These are phyloP conservation scores for Eunapius fragilis DNA, from an alignment of 37 sponge, comb jelly and placozoan genomes.

Conservation along the genomic window DNA sequence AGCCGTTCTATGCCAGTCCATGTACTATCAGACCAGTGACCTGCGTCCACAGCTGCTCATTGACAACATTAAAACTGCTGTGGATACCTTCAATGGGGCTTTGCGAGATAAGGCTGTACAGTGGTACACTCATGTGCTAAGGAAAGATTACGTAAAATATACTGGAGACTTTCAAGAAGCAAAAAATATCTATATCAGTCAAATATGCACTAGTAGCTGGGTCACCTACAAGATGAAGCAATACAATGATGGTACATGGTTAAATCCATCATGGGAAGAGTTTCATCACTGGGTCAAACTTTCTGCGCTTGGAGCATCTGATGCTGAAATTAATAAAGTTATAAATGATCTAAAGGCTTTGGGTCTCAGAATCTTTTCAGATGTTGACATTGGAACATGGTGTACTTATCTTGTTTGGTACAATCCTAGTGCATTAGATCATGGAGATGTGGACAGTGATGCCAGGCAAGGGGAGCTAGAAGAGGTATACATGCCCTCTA, in stretches of 20 bases:
- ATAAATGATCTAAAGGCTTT: neutral
- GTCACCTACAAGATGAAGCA: neutral
- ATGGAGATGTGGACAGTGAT: neutral
- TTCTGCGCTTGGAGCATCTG: neutral
- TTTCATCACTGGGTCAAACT: conserved; percentile 7
- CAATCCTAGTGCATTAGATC: neutral
- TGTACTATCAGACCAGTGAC: conserved; percentile 14
- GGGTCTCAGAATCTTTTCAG: neutral
- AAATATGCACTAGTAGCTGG: neutral
- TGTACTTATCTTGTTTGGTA: neutral
- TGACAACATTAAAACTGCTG: neutral
- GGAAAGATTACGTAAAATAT: neutral
- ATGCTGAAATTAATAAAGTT: neutral
- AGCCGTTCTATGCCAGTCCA: conserved; percentile 6
- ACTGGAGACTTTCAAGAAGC: neutral
- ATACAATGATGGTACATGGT: conserved; percentile 1
- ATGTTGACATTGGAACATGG: neutral
- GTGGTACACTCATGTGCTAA: neutral
- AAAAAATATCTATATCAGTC: neutral
- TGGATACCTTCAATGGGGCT: neutral
- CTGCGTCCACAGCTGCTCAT: neutral
- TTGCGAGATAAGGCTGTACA: neutral
- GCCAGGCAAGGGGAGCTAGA: neutral
- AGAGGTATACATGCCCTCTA: neutral
- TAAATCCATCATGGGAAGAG: neutral